phyloP scores from a whole-genome alignment of 1,140 invertebrate genomes.

The Nasonia longicornis region DNA sequence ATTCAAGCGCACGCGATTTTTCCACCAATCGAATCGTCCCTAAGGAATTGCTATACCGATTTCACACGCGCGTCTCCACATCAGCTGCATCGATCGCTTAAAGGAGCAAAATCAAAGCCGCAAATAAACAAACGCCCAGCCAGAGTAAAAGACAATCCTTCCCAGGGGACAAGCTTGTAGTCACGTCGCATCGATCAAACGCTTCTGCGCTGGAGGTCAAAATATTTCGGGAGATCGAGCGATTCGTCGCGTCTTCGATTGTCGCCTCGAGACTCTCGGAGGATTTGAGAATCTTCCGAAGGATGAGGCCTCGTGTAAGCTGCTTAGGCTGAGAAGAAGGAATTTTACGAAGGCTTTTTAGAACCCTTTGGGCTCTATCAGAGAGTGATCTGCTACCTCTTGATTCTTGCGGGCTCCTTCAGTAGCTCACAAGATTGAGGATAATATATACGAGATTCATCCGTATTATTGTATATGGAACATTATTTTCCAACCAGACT shows the following conservation, averaged over 20 bases:
- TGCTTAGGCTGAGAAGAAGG: neutral
- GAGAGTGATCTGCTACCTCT: too few species aligned
- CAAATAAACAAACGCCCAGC: neutral
- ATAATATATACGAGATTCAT: neutral
- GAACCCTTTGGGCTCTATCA: too few species aligned
- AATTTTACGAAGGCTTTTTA: constrained; percentile 11
- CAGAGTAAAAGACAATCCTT: neutral
- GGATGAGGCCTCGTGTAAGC: neutral
- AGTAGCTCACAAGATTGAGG: too few species aligned
- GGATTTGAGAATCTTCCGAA: neutral
- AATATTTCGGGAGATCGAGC: constrained; percentile 51
- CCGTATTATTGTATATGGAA: too few species aligned
- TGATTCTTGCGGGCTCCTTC: too few species aligned
- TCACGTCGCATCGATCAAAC: constrained; percentile 51
- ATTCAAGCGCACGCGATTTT: too few species aligned
- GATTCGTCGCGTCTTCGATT: constrained; percentile 23
- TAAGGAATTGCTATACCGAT: too few species aligned
- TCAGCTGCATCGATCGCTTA: neutral
- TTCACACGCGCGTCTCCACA: constrained; percentile 20
- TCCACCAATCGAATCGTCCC: too few species aligned
- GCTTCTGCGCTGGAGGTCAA: constrained; percentile 46
- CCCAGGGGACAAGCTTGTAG: neutral
- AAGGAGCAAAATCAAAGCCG: neutral
- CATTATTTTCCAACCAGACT: too few species aligned
- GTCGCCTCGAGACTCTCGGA: neutral